Evolutionary conservation across 2,888 invertebrate species (phyloP).

Genomic region (Pandemis heparana): DNA sequence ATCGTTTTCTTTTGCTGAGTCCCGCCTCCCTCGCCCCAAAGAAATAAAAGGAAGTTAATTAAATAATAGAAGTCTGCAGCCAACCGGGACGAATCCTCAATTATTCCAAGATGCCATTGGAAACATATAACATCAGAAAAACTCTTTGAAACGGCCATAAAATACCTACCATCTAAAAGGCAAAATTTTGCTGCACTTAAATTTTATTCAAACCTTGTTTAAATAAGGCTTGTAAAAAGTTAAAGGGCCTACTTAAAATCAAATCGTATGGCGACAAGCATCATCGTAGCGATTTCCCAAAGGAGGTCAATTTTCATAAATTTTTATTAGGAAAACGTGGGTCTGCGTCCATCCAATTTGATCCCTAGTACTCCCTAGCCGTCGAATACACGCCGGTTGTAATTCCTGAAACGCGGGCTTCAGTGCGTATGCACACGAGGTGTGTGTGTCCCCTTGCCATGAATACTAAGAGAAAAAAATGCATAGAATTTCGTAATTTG

Average conservation of each 20-base stretch:
- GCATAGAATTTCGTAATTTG: neutral
- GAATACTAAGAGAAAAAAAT: neutral
- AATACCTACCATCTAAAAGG: too few species aligned
- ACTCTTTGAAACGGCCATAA: slow-evolving; percentile 14
- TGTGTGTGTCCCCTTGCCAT: neutral
- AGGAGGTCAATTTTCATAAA: slow-evolving; percentile 56
- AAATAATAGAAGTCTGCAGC: slow-evolving; percentile 65
- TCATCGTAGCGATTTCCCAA: slow-evolving; percentile 64
- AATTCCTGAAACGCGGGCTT: slow-evolving; percentile 45
- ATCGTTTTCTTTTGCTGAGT: slow-evolving; percentile 59
- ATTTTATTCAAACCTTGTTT: neutral
- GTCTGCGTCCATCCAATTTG: slow-evolving; percentile 57
- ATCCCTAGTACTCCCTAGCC: slow-evolving; percentile 48
- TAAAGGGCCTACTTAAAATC: slow-evolving; percentile 53
- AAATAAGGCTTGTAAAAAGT: slow-evolving; percentile 3
- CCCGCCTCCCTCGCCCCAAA: slow-evolving; percentile 53
- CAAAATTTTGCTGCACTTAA: neutral
- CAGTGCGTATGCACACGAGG: slow-evolving; percentile 1
- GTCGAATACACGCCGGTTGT: slow-evolving; percentile 46
- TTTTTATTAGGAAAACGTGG: slow-evolving; percentile 61
- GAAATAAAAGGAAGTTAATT: slow-evolving; percentile 69
- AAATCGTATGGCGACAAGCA: slow-evolving; percentile 54
- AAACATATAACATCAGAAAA: slow-evolving; percentile 24
- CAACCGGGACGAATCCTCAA: slow-evolving; percentile 51
- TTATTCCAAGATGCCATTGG: slow-evolving; percentile 54